phyloP scores from a whole-genome alignment of 2,797 vertebrate species.

The Chelonia mydas region DNA sequence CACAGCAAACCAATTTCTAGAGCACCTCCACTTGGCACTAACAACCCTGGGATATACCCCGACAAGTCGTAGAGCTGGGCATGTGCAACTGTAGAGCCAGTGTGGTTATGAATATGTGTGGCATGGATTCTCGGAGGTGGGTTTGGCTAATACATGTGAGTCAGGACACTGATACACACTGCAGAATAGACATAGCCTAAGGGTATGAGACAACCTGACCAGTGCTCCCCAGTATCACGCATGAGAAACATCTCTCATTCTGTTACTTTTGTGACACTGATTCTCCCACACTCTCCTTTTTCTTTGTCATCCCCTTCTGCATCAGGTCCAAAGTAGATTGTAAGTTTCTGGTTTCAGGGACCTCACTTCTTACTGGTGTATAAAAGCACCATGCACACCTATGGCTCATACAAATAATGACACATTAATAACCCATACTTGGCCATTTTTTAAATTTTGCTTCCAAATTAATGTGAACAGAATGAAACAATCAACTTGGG shows the following conservation, averaged over 20 bases:
- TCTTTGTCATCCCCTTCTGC: accelerated
- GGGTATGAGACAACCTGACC: not conserved
- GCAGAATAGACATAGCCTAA: too few species aligned
- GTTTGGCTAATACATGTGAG: too few species aligned
- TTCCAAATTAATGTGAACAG: conserved; percentile 15
- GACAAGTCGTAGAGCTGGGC: not conserved
- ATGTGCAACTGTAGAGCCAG: not conserved
- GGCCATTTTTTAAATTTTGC: conserved; percentile 20
- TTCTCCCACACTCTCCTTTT: not conserved
- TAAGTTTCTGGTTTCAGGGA: conserved; percentile 12
- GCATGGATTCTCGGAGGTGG: too few species aligned
- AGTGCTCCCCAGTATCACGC: not conserved
- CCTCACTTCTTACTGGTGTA: not conserved
- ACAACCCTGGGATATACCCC: not conserved
- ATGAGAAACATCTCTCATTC: not conserved
- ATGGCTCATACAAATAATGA: not conserved
- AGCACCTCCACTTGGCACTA: not conserved
- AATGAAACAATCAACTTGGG: not conserved
- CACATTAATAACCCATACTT: not conserved
- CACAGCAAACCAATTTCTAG: not conserved
- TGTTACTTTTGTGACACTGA: not conserved
- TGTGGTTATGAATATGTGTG: not conserved
- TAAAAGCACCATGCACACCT: not conserved
- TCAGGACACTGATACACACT: not conserved
- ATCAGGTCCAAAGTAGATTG: not conserved